A percentile compares a stretch with the other conserved stretches of the same genome.
Evolutionary conservation across 2,113 vertebrate genomes (phyloP).

Genomic region (Ceuthmochares aereus): DNA sequence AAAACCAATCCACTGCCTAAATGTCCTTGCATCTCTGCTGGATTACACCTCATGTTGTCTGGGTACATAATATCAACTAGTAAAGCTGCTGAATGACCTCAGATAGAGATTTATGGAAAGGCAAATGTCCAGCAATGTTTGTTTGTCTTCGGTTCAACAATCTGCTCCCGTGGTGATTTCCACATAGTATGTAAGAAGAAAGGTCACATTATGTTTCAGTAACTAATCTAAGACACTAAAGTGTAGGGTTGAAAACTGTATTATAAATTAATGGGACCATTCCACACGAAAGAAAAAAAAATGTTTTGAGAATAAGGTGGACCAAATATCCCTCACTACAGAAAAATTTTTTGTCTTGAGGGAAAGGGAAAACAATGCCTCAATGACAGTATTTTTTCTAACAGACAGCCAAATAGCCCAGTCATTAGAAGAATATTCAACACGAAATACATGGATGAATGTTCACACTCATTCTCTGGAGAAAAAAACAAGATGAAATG

Average conservation of each 20-base stretch:
- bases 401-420: background rate
- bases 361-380: background rate
- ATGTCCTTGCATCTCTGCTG: background rate
- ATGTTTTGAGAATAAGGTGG: background rate
- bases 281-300: background rate
- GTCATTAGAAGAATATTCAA: background rate
- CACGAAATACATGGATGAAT: background rate
- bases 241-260: background rate
- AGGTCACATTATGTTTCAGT: conserved; percentile 34
- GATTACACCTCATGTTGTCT: background rate
- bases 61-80: background rate
- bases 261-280: background rate
- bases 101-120: conserved; percentile 44
- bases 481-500: background rate
- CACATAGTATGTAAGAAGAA: conserved; percentile 15
- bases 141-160: conserved; percentile 28
- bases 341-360: background rate
- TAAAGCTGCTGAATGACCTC: conserved; percentile 21
- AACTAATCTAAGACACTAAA: background rate
- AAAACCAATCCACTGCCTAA: background rate
- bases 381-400: background rate
- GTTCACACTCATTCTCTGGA: background rate
- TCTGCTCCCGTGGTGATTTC: conserved; percentile 52
- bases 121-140: conserved; percentile 18
- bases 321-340: background rate